phyloP scores from a whole-genome alignment of 2,888 invertebrate genomes.

The Syrphus vitripennis region DNA sequence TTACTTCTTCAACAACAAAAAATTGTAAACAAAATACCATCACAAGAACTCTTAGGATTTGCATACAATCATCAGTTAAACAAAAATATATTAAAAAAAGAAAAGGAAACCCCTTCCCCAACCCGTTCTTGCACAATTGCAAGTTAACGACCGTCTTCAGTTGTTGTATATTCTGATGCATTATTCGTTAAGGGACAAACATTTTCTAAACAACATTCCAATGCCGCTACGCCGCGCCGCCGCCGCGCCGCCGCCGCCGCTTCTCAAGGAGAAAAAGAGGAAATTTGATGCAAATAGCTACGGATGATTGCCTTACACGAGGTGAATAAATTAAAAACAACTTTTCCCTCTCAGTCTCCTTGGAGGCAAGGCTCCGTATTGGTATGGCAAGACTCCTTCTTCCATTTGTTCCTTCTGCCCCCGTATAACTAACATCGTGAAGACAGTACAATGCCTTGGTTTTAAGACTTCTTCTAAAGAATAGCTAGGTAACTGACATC shows the following conservation, averaged over 20 bases:
- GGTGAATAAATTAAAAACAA: constrained; percentile 67
- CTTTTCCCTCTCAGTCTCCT: background rate
- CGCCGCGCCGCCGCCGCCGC: too few species aligned
- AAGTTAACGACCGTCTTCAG: constrained; percentile 35
- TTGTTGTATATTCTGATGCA: background rate
- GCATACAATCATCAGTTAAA: constrained; percentile 36
- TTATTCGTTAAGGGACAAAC: constrained; percentile 9
- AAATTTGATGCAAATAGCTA: constrained; percentile 68
- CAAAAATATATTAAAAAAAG: background rate
- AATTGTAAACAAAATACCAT: constrained; percentile 58
- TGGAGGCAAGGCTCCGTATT: background rate
- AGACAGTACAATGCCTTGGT: constrained; percentile 48
- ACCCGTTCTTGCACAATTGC: background rate
- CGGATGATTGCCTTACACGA: constrained; percentile 69
- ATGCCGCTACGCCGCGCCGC: too few species aligned
- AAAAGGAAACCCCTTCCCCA: constrained; percentile 42
- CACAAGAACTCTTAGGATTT: constrained; percentile 22
- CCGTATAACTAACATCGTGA: background rate
- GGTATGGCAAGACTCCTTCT: constrained; percentile 1
- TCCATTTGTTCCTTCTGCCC: background rate
- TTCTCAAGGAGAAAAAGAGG: constrained; percentile 38
- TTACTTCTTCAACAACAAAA: background rate
- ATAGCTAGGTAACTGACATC: constrained; percentile 66
- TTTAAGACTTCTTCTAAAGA: constrained; percentile 31
- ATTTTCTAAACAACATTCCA: constrained; percentile 65